Conservation (phyloP, 2,113 vertebrate species). For the Misgurnus mizolepis region DNA sequence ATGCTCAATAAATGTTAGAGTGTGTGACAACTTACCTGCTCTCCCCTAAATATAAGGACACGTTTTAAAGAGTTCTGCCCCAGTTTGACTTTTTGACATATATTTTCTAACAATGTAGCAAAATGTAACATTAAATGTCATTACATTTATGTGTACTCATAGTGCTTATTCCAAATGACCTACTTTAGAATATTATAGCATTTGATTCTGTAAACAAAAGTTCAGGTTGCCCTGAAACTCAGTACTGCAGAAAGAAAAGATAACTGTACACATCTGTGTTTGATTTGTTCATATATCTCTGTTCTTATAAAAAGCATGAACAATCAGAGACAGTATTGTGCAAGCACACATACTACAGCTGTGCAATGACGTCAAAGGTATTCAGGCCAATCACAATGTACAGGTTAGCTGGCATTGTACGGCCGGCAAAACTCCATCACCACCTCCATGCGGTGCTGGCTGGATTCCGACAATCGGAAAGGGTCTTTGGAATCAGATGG, state of each 20-base stretch:
- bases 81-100: too few species aligned
- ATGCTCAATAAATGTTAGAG: too few species aligned
- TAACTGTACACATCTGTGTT: constrained; percentile 30
- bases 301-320: constrained; percentile 15
- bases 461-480: too few species aligned
- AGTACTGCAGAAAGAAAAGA: not conserved
- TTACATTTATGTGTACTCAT: not conserved
- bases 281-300: not conserved
- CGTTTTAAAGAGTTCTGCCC: too few species aligned
- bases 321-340: constrained; percentile 4
- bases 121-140: not conserved
- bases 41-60: too few species aligned
- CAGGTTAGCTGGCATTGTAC: too few species aligned
- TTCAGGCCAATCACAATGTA: too few species aligned
- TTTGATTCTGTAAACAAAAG: constrained; percentile 3
- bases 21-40: too few species aligned
- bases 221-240: not conserved
- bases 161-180: not conserved
- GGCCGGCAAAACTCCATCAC: too few species aligned
- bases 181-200: not conserved
- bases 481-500: too few species aligned
- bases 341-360: constrained; percentile 26
- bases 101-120: not conserved
- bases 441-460: too few species aligned
- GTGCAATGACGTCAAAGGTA: constrained; percentile 1